Evolutionary conservation across 2,888 invertebrate species (phyloP), one percentile per base, ranked within the genome.

Genomic region (Drosophila atripex): DNA sequence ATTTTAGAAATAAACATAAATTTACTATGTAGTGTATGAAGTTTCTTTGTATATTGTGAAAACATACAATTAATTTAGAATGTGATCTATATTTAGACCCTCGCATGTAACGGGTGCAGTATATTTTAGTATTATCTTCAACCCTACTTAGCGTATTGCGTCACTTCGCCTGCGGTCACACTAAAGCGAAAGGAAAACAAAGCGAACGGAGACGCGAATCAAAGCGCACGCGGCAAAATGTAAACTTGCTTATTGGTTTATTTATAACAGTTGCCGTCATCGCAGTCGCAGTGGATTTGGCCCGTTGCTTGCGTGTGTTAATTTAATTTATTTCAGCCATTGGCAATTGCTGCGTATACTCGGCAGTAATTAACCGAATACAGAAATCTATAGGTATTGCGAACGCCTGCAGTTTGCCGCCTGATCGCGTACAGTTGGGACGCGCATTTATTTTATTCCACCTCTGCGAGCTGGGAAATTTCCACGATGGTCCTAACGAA

Each of bases 401-500:
- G 7, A 61, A 38, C 61, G 65, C 61, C 57, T 73, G 78, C 64
- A 64, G 64, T 63, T 63, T 28, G 64, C 64, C 76, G 80, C 53
- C 32, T 46, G 51, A 55, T 54, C 54, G 70, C 73, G 76, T 78
- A 77, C 77, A 78, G 72, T 74, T 60, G 51, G 45, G 77, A 66
- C 58, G 71, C 63, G 71, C 69, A 73, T 73, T 65, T 75, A 71
- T 28, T 23, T 23, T 3, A 23, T 23, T 23, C 21, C 75, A 76
- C 76, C 78, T 74, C 14, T n/a, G 6, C 7, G n/a, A 1, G n/a
- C 12, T 12, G 87, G 88, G 70, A 82, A 88, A 76, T 80, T 88
- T 88, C 87, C 88, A 88, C 58, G 14, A 90, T 90, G 90, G 90
- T 90, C 58, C 80, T 90, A 69, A 91, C 90, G 23, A 90, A 89